phyloP scores from a whole-genome alignment of 1,140 invertebrate genomes.

The Drosophila erecta region DNA sequence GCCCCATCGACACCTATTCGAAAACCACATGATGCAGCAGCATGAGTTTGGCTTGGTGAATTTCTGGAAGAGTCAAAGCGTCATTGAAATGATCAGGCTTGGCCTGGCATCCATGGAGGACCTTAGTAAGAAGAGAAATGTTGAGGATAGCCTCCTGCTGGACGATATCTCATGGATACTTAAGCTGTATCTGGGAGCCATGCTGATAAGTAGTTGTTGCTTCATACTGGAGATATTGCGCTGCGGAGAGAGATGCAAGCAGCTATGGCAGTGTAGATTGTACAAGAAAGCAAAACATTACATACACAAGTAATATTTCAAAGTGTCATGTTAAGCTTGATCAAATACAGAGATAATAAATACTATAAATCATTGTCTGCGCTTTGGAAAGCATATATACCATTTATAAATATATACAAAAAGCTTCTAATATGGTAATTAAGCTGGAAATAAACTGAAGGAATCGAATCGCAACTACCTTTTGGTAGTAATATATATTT shows the following conservation, averaged over 20 bases:
- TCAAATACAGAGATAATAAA: too few relatives aligned
- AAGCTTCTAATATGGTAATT: too few relatives aligned
- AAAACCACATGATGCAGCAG: slow-evolving; percentile 39
- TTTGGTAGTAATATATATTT: too few relatives aligned
- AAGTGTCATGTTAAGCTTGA: too few relatives aligned
- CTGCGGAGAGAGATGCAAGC: not conserved
- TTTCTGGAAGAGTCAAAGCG: slow-evolving; percentile 37
- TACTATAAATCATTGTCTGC: too few relatives aligned
- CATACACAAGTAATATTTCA: not conserved
- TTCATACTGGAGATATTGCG: slow-evolving; percentile 32
- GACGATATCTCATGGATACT: slow-evolving; percentile 50
- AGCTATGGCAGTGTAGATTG: not conserved
- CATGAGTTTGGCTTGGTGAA: slow-evolving; percentile 45
- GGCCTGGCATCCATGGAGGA: slow-evolving; percentile 12
- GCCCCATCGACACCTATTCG: slow-evolving; percentile 55
- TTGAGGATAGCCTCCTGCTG: not conserved
- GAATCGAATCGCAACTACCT: too few relatives aligned
- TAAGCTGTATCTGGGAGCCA: slow-evolving; percentile 10
- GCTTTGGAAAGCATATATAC: too few relatives aligned
- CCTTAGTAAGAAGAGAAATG: not conserved
- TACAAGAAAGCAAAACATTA: not conserved
- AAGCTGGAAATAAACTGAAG: too few relatives aligned
- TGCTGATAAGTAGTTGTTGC: slow-evolving; percentile 13
- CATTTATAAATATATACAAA: too few relatives aligned
- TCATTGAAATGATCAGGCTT: slow-evolving; percentile 45